A percentile compares a stretch with the other conserved stretches of the same genome.
These are phyloP conservation scores for Elaphurus davidianus DNA, from an alignment of 2,113 vertebrate species.

Conservation along the genomic window DNA sequence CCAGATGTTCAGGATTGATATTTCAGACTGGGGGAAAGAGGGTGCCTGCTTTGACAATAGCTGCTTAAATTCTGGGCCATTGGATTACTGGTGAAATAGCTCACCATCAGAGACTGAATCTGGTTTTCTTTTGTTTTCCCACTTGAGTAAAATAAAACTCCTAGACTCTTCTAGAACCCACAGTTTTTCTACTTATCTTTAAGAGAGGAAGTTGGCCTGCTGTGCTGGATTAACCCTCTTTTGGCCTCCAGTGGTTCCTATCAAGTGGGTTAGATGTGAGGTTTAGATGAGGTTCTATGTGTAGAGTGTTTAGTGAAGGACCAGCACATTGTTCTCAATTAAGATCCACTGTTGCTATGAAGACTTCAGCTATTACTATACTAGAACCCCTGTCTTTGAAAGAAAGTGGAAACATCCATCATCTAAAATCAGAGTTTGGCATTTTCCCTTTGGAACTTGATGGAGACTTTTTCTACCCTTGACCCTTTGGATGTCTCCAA, in stretches of 20 bases:
- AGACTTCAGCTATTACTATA: not conserved
- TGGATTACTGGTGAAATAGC: not conserved
- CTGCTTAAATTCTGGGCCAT: not conserved
- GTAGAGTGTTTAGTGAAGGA: not conserved
- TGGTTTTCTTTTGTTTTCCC: not conserved
- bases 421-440: not conserved
- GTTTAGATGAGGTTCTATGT: not conserved
- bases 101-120: not conserved
- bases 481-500: not conserved
- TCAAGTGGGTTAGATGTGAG: not conserved
- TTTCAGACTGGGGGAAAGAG: not conserved
- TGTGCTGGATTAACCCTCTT: not conserved
- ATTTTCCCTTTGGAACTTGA: not conserved
- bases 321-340: not conserved
- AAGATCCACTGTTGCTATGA: not conserved
- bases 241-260: not conserved
- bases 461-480: not conserved
- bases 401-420: not conserved
- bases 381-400: not conserved
- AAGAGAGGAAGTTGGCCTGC: not conserved
- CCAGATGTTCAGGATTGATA: not conserved
- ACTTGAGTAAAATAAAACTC: not conserved
- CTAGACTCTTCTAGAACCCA: not conserved
- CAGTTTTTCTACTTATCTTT: not conserved
- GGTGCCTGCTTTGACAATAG: not conserved